These are phyloP conservation scores for Drymonia ruficornis DNA, from an alignment of 2,888 invertebrate species.

Conservation along the genomic window DNA sequence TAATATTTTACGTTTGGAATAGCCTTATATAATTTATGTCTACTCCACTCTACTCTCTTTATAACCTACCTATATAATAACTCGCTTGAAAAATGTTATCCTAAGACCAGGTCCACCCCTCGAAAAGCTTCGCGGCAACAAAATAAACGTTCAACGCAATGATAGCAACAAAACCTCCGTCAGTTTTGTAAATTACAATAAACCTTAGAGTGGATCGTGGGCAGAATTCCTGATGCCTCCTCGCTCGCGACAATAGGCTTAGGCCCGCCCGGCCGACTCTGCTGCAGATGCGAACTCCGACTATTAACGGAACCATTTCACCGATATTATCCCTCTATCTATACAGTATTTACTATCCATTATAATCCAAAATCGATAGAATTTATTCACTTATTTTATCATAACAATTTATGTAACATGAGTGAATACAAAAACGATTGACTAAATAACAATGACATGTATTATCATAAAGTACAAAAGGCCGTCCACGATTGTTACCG, in stretches of 20 bases:
- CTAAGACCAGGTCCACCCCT: conserved; percentile 40
- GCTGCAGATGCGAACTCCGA: conserved; percentile 63
- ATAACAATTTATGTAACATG: conserved; percentile 45
- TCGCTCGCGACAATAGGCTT: conserved; percentile 73
- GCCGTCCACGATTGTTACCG: conserved; percentile 65
- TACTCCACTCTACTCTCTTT: too few relatives aligned
- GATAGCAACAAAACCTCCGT: conserved; percentile 73
- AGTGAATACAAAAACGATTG: conserved; percentile 58
- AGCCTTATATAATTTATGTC: neutral
- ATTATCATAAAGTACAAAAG: conserved; percentile 74
- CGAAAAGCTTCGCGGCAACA: conserved; percentile 52
- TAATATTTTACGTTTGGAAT: neutral
- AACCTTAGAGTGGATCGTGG: conserved; percentile 77
- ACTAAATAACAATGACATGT: conserved; percentile 63
- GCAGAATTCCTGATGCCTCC: conserved; percentile 72
- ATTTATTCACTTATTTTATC: conserved; percentile 27
- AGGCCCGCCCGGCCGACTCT: conserved; percentile 51
- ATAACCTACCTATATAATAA: conserved; percentile 18
- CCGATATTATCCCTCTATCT: conserved; percentile 44
- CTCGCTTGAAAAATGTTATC: conserved; percentile 43
- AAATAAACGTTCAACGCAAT: conserved; percentile 68
- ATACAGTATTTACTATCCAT: conserved; percentile 24
- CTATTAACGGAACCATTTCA: conserved; percentile 65
- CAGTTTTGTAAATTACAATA: conserved; percentile 83
- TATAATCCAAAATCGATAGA: conserved; percentile 24